Percentiles rank a stretch among this genome's conserved stretches.
phyloP scores from a whole-genome alignment of 2,113 vertebrate species.

The Gymnogyps californianus region DNA sequence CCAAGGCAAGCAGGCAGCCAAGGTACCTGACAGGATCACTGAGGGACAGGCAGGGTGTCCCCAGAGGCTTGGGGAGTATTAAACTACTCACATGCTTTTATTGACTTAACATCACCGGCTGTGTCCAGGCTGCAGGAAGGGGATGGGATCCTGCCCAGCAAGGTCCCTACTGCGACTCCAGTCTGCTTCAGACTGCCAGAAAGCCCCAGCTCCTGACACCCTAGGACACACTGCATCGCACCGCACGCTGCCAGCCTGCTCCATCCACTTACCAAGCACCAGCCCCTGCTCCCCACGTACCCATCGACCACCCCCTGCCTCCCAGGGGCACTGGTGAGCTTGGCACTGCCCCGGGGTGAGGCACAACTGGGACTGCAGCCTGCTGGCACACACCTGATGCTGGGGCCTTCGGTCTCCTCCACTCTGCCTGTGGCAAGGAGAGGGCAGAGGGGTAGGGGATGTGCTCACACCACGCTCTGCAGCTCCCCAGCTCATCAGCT shows the following conservation, averaged over 20 bases:
- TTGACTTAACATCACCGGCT: not conserved
- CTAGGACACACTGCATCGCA: accelerated
- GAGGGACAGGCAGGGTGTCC: not conserved
- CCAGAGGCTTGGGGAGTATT: not conserved
- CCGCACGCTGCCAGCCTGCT: not conserved
- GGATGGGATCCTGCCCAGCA: not conserved
- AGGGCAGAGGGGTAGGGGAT: not conserved
- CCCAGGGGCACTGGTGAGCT: not conserved
- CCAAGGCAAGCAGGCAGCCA: not conserved
- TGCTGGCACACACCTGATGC: not conserved
- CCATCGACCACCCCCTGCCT: not conserved
- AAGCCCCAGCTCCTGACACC: not conserved
- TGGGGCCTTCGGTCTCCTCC: not conserved
- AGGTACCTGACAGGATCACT: not conserved
- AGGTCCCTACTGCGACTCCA: not conserved
- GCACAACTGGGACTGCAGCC: not conserved
- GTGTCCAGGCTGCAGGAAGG: not conserved
- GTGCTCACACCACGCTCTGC: not conserved
- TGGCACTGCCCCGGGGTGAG: not conserved
- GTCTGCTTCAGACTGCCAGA: not conserved
- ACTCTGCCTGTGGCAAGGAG: not conserved
- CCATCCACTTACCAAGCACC: not conserved
- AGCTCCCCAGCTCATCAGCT: not conserved
- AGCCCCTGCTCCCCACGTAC: not conserved
- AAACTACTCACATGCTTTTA: not conserved